phyloP scores from a whole-genome alignment of 1,140 invertebrate genomes.

The Hylyphantes graminicola region DNA sequence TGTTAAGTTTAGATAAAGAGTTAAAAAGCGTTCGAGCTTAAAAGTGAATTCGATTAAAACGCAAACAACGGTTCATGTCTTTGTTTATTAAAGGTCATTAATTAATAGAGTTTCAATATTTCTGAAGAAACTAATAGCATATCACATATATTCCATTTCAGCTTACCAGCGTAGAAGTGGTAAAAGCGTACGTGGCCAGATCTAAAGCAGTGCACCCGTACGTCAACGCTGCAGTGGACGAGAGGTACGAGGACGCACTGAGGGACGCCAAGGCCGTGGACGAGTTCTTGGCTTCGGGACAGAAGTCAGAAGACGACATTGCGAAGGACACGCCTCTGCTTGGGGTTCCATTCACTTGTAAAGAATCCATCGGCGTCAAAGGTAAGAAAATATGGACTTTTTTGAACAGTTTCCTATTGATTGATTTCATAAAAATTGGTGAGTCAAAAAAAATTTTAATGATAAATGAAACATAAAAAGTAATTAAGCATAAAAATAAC shows the following conservation, averaged over 20 bases:
- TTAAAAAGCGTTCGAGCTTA: too few species aligned
- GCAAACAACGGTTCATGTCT: too few species aligned
- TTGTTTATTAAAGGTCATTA: too few species aligned
- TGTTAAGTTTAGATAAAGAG: too few species aligned
- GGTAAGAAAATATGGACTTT: slow-evolving; percentile 4
- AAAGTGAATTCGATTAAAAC: too few species aligned
- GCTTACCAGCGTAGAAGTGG: slow-evolving; percentile 62
- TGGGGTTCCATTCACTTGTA: slow-evolving; percentile 63
- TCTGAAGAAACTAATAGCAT: too few species aligned
- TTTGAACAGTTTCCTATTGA: too few species aligned
- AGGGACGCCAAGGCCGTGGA: slow-evolving; percentile 65
- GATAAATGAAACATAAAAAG: too few species aligned
- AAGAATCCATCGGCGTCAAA: slow-evolving; percentile 62
- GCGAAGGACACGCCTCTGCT: slow-evolving; percentile 62
- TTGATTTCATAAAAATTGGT: too few species aligned
- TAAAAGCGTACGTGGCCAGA: slow-evolving; percentile 64
- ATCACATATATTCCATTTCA: slow-evolving; percentile 12
- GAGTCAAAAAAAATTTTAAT: too few species aligned
- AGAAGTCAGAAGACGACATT: slow-evolving; percentile 60
- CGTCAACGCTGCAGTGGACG: slow-evolving; percentile 65
- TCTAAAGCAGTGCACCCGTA: slow-evolving; percentile 64
- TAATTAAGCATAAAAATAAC: too few species aligned
- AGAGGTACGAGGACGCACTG: slow-evolving; percentile 64
- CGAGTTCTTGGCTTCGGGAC: slow-evolving; percentile 55
- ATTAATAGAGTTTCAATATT: too few species aligned